Evolutionary conservation across 2,113 vertebrate species (phyloP).

Genomic region (Phasianus colchicus): DNA sequence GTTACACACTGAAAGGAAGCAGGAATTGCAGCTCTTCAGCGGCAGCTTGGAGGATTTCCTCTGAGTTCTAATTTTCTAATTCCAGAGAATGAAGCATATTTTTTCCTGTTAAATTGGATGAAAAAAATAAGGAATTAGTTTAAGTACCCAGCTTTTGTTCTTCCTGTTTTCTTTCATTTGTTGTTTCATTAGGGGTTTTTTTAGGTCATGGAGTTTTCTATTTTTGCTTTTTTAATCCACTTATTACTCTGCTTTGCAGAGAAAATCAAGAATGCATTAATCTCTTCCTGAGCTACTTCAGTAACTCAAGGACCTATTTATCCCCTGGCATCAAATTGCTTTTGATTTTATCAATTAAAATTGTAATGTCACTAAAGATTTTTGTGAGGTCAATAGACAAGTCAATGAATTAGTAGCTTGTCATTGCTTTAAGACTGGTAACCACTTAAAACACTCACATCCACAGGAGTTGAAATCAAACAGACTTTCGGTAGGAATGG

Average conservation of each 20-base stretch:
- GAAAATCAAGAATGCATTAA: neutral
- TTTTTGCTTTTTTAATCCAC: neutral
- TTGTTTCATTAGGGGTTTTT: neutral
- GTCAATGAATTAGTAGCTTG: neutral
- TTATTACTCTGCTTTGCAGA: neutral
- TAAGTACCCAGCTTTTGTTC: neutral
- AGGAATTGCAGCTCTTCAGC: neutral
- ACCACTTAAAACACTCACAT: neutral
- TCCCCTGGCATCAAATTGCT: neutral
- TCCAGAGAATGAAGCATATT: neutral
- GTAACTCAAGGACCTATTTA: neutral
- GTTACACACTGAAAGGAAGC: neutral
- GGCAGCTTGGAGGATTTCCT: conserved; percentile 1
- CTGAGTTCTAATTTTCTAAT: neutral
- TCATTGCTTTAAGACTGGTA: neutral
- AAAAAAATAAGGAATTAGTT: neutral
- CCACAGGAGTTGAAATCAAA: neutral
- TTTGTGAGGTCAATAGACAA: neutral
- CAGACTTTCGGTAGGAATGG: neutral
- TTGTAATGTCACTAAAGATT: neutral
- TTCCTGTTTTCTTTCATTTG: neutral
- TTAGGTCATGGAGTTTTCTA: neutral
- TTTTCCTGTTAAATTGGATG: neutral
- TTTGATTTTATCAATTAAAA: neutral
- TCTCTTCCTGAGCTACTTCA: neutral